Conservation (phyloP, 2,888 invertebrate genomes). For the Flexamia atlantica region DNA sequence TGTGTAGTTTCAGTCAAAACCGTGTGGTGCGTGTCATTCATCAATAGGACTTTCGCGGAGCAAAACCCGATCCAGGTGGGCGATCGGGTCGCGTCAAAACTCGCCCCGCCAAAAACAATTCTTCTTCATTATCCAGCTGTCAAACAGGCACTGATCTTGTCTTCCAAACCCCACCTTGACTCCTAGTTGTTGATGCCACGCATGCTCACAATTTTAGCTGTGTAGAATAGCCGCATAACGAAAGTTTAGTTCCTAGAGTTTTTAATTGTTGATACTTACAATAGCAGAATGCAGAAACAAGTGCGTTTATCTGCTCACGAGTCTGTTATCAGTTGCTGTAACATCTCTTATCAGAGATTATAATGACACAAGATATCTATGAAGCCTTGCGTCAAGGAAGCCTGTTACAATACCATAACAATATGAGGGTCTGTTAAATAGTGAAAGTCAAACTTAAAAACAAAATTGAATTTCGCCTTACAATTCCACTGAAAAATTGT, state of each 20-base stretch:
- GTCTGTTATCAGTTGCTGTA: background rate
- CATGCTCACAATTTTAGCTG: background rate
- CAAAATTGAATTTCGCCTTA: too few species aligned
- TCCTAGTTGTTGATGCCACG: too few species aligned
- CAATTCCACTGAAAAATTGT: too few species aligned
- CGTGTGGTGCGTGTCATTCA: background rate
- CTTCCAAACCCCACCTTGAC: background rate
- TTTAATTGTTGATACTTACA: background rate
- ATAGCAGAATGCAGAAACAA: background rate
- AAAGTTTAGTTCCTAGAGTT: background rate
- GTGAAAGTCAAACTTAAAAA: too few species aligned
- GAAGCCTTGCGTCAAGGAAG: background rate
- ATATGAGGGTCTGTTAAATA: constrained; percentile 1
- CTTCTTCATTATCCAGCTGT: constrained; percentile 25
- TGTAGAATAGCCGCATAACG: too few species aligned
- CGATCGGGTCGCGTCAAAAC: background rate
- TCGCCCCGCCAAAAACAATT: background rate
- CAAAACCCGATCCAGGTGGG: constrained; percentile 6
- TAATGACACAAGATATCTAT: background rate
- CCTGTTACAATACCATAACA: background rate
- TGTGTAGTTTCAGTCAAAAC: too few species aligned
- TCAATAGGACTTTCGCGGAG: constrained; percentile 16
- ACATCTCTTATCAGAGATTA: constrained; percentile 15
- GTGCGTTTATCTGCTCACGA: constrained; percentile 2
- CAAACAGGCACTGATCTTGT: background rate